These are phyloP conservation scores for Ceratina japonica DNA, from an alignment of 1,140 invertebrate species.

Conservation along the genomic window DNA sequence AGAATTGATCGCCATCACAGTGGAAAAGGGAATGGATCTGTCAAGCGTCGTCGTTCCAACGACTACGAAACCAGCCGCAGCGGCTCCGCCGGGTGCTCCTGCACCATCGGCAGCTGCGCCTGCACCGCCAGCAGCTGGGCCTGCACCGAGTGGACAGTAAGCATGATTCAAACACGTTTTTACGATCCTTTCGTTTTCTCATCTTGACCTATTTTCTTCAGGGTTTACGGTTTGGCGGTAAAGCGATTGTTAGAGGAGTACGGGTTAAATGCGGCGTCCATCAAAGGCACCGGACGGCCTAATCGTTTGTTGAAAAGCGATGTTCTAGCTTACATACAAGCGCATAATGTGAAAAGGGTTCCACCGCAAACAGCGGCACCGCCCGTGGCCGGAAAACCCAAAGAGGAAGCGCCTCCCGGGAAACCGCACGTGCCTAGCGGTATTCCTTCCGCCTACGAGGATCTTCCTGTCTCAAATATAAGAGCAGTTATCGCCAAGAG, in stretches of 20 bases:
- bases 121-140: conserved; percentile 10
- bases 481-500: conserved; percentile 94
- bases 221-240: conserved; percentile 83
- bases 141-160: conserved; percentile 72
- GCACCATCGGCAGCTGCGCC: conserved; percentile 31
- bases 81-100: conserved; percentile 66
- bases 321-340: conserved; percentile 81
- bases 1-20: conserved; percentile 92
- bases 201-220: conserved; percentile 43
- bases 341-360: conserved; percentile 80
- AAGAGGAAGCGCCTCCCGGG: background rate
- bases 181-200: conserved; percentile 1
- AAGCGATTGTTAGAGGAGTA: conserved; percentile 83
- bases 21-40: conserved; percentile 83
- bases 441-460: conserved; percentile 81
- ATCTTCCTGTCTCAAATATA: conserved; percentile 92
- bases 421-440: conserved; percentile 19
- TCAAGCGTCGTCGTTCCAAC: conserved; percentile 73
- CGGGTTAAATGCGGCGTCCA: conserved; percentile 77
- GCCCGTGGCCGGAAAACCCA: conserved; percentile 9
- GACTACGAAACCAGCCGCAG: conserved; percentile 70
- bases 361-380: conserved; percentile 60
- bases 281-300: conserved; percentile 81
- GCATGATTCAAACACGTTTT: conserved; percentile 31
- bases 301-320: conserved; percentile 84